A percentile compares a stretch with the other conserved stretches of the same genome.
These are phyloP conservation scores for Phenacoccus solenopsis DNA, from an alignment of 1,140 invertebrate species.

Conservation along the genomic window DNA sequence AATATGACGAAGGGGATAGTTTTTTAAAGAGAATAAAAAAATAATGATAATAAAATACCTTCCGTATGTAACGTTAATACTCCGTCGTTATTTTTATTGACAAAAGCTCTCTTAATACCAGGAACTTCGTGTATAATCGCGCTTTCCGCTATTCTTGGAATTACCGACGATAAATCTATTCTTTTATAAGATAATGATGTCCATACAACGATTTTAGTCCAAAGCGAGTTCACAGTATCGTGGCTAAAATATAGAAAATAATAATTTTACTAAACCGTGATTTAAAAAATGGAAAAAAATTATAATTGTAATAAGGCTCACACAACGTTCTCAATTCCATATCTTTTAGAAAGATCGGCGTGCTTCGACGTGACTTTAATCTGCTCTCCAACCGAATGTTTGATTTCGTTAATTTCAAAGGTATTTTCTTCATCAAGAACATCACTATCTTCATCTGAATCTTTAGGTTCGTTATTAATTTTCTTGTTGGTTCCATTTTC, in stretches of 20 bases:
- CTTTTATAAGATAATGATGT: conserved; percentile 50
- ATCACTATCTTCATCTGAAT: background rate
- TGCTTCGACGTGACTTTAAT: no score
- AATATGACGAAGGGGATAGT: background rate
- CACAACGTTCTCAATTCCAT: background rate
- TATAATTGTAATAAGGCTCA: background rate
- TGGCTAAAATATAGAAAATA: conserved; percentile 24
- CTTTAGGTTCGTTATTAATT: background rate
- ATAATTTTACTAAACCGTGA: background rate
- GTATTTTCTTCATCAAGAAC: background rate
- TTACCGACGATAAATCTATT: conserved; percentile 63
- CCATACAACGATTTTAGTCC: conserved; percentile 34
- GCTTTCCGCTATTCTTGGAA: conserved; percentile 57
- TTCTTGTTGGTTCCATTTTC: background rate
- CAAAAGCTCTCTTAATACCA: conserved; percentile 71
- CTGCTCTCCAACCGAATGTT: no score
- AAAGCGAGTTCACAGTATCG: conserved; percentile 22
- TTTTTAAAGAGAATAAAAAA: background rate
- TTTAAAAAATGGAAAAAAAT: no score
- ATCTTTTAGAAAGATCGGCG: no score
- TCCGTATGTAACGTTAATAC: conserved; percentile 20
- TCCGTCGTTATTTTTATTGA: conserved; percentile 43
- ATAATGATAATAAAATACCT: background rate
- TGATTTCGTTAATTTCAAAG: background rate
- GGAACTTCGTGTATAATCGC: conserved; percentile 67